Conservation (phyloP, 2,888 invertebrate genomes). For the Diaphora mendica region DNA sequence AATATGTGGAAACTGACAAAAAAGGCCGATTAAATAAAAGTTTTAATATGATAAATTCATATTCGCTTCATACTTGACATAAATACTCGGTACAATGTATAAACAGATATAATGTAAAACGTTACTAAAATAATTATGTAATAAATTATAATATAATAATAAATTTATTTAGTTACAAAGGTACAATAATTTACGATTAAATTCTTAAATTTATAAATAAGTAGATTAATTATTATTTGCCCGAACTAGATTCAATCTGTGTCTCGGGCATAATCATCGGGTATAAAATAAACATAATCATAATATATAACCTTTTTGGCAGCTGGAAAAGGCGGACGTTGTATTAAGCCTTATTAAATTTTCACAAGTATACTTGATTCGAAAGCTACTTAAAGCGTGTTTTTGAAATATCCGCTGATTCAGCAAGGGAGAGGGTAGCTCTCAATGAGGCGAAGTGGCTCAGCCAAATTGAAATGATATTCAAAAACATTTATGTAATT, state of each 20-base stretch:
- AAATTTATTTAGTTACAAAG: no score
- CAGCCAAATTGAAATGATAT: background rate
- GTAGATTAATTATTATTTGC: no score
- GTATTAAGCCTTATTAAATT: constrained; percentile 60
- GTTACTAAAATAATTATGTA: constrained; percentile 24
- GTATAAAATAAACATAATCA: background rate
- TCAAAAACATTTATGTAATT: background rate
- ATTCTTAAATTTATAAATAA: no score
- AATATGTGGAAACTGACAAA: constrained; percentile 20
- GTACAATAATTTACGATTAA: no score
- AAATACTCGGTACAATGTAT: no score
- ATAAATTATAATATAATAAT: no score
- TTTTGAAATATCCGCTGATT: constrained; percentile 64
- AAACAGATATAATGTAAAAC: constrained; percentile 28
- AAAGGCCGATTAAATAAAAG: constrained; percentile 33
- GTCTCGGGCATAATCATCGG: no score
- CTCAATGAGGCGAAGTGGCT: constrained; percentile 39
- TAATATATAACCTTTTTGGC: constrained; percentile 20
- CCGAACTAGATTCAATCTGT: no score
- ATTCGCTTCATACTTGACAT: no score
- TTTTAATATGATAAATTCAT: constrained; percentile 35
- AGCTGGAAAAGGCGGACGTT: constrained; percentile 9
- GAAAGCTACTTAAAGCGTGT: constrained; percentile 62
- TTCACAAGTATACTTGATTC: constrained; percentile 57
- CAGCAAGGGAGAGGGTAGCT: constrained; percentile 48